Conservation (phyloP, 2,888 invertebrate species). For the Pecten maximus region DNA sequence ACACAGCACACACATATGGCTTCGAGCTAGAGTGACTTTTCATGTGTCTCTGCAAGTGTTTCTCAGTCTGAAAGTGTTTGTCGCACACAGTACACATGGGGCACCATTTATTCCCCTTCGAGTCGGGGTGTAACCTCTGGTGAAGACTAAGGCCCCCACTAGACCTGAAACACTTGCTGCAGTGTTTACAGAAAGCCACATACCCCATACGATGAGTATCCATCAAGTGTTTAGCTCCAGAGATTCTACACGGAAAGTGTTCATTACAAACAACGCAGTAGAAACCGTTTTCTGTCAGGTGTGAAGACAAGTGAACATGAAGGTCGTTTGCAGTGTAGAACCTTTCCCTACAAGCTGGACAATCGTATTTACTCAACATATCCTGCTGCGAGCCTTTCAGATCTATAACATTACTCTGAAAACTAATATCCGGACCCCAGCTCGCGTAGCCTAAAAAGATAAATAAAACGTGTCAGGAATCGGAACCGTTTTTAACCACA, state of each 20-base stretch:
- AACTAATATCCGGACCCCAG: slow-evolving; percentile 5
- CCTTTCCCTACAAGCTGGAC: slow-evolving; percentile 9
- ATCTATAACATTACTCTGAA: not conserved
- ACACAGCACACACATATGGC: not conserved
- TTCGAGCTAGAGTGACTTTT: not conserved
- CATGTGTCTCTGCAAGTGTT: slow-evolving; percentile 5
- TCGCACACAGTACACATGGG: not conserved
- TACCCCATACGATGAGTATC: not conserved
- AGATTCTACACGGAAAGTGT: not conserved
- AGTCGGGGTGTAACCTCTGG: not conserved
- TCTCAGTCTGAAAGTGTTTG: slow-evolving; percentile 13
- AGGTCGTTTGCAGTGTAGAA: slow-evolving; percentile 28
- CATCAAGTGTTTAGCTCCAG: not conserved
- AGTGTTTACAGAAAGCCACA: not conserved
- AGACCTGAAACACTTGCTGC: slow-evolving; percentile 15
- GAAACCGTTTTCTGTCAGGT: slow-evolving; percentile 1
- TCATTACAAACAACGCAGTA: not conserved
- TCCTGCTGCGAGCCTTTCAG: not conserved
- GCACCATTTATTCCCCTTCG: not conserved
- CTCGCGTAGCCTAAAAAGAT: slow-evolving; percentile 35
- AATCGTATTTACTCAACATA: not conserved
- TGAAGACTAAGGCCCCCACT: not conserved
- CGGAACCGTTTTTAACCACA: not conserved
- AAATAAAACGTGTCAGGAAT: not conserved
- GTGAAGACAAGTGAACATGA: not conserved